These are phyloP conservation scores for Tetraneura akinire DNA, from an alignment of 1,140 invertebrate species.

Conservation along the genomic window DNA sequence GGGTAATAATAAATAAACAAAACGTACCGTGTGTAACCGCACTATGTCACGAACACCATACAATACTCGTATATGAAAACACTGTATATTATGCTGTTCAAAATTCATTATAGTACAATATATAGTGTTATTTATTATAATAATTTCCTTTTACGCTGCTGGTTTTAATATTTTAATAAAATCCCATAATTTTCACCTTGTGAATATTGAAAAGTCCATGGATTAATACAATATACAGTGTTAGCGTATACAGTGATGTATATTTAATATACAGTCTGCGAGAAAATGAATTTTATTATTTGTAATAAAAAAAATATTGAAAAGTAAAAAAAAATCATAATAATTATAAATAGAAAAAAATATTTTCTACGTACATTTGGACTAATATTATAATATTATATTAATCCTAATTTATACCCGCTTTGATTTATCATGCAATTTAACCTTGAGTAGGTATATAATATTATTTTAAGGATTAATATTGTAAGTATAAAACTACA, in stretches of 20 bases:
- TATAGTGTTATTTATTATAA: slow-evolving; percentile 34
- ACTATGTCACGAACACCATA: slow-evolving; percentile 39
- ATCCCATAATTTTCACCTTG: slow-evolving; percentile 12
- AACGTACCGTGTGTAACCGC: slow-evolving; percentile 31
- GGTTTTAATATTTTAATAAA: slow-evolving; percentile 20
- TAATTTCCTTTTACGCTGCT: not conserved
- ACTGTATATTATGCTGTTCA: not conserved
- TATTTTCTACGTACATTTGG: no score
- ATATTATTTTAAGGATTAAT: no score
- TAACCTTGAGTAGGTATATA: no score
- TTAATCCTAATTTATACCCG: no score
- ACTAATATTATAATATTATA: no score
- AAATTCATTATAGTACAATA: slow-evolving; percentile 40
- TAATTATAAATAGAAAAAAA: no score
- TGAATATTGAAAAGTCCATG: not conserved
- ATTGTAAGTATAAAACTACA: no score
- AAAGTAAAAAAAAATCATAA: not conserved
- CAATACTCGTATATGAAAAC: slow-evolving; percentile 26
- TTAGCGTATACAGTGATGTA: not conserved
- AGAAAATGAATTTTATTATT: no score
- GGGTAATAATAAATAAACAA: slow-evolving; percentile 48
- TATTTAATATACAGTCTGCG: not conserved
- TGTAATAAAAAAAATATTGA: not conserved
- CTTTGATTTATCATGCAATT: no score
- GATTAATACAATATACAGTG: not conserved